phyloP scores from a whole-genome alignment of 1,140 invertebrate genomes.

The Heliconius nattereri region DNA sequence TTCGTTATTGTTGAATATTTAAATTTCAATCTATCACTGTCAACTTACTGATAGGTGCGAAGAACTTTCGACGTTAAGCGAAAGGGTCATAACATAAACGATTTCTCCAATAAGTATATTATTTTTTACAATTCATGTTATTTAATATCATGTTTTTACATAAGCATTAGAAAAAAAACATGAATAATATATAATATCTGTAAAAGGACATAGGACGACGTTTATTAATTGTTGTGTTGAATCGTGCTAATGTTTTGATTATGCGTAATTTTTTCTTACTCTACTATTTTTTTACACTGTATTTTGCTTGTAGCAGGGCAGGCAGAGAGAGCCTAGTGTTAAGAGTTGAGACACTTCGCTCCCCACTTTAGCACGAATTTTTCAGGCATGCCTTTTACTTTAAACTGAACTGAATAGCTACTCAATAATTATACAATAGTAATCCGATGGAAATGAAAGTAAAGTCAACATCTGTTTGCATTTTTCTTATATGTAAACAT shows the following conservation, averaged over 20 bases:
- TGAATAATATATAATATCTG: background rate
- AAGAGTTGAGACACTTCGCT: too few species aligned
- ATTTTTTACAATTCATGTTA: background rate
- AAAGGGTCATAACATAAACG: constrained; percentile 36
- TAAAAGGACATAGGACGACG: background rate
- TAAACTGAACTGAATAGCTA: background rate
- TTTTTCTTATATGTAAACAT: background rate
- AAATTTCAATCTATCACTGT: constrained; percentile 34
- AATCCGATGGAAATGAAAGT: background rate
- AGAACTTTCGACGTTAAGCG: constrained; percentile 41
- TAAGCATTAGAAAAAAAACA: background rate
- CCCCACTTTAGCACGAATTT: too few species aligned
- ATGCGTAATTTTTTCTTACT: background rate
- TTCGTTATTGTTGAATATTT: constrained; percentile 16
- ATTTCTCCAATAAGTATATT: constrained; percentile 25
- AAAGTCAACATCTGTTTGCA: constrained; percentile 16
- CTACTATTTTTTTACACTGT: background rate
- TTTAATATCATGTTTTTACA: constrained; percentile 16
- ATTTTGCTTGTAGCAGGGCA: too few species aligned
- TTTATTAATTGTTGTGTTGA: background rate
- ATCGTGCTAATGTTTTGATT: too few species aligned
- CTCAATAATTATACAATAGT: background rate
- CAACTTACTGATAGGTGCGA: constrained; percentile 39
- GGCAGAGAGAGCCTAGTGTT: too few species aligned
- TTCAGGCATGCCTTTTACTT: too few species aligned